Percentiles rank a stretch among this genome's conserved stretches.
Evolutionary conservation across 2,888 invertebrate genomes (phyloP).

Genomic region (Eristalinus aeneus): DNA sequence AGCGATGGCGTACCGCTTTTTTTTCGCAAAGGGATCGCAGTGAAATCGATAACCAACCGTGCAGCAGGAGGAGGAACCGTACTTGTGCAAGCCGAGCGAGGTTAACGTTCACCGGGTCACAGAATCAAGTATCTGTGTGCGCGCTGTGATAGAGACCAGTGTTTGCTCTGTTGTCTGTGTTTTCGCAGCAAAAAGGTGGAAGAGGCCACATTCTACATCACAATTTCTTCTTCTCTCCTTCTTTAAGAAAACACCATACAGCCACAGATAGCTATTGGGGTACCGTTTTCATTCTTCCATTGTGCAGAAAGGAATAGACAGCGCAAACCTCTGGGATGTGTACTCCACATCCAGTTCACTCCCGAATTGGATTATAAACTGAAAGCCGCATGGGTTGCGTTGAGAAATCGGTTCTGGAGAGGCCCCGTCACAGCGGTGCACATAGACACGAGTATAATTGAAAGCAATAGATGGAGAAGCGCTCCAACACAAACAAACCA

Average conservation of each 20-base stretch:
- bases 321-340: conserved; percentile 1
- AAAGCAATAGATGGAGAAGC: conserved; percentile 53
- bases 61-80: conserved; percentile 15
- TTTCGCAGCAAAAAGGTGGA: conserved; percentile 49
- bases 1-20: not conserved
- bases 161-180: conserved; percentile 53
- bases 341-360: conserved; percentile 25
- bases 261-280: not conserved
- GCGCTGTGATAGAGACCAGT: conserved; percentile 7
- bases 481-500: not conserved
- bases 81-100: conserved; percentile 20
- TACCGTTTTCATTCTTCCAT: conserved; percentile 18
- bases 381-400: conserved; percentile 13
- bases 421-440: conserved; percentile 32
- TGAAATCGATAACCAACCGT: conserved; percentile 61
- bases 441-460: conserved; percentile 46
- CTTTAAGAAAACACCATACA: not conserved
- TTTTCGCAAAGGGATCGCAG: conserved; percentile 18
- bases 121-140: conserved; percentile 44
- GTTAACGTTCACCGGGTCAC: conserved; percentile 70
- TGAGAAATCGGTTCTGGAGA: not conserved
- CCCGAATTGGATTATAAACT: conserved; percentile 63
- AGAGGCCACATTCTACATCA: conserved; percentile 50
- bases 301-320: conserved; percentile 15
- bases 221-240: conserved; percentile 14